Evolutionary conservation across 2,113 vertebrate genomes (phyloP), one percentile per base, ranked within the genome.

Genomic region (Sylvietta virens): DNA sequence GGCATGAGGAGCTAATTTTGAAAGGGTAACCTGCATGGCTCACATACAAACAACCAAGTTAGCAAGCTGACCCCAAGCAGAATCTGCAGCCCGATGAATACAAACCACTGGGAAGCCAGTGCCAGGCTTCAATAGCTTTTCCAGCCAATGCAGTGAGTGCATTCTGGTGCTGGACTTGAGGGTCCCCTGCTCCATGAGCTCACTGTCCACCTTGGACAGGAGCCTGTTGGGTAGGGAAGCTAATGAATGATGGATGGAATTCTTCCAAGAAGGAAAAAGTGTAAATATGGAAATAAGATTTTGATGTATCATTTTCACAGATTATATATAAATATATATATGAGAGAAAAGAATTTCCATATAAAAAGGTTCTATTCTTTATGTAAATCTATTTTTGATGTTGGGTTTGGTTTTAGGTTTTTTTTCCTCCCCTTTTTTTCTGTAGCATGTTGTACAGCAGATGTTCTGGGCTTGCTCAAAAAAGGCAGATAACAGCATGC

Each of bases 1-100:
- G 98, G 98, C 98, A 99, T 99, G 99, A 99, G 97, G 98, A 98
- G 97, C 98, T 98, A 97, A 96, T 97, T 97, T 97, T 95, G 94
- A 97, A 98, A 98, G 97, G 98, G 98, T 98, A 98, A 98, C 97
- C 98, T 98, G 99, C 99, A 99, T 99, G 99, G 98, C 98, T 98
- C 97, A 98, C 97, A 97, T 98, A 95, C 90, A 90, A 97, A 37
- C 96, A 91, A 96, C 94, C 83, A 95, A 97, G 93, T 97, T 98
- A 96, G 87, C 97, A 95, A 98, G 96, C 96, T 96, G 95, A 95
- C 94, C 97, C 96, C 87, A 95, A 94, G 88, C 98, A 92, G 96
- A 97, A 90, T 88, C 95, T 97, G 93, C 97, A 96, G 47, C 87
- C 92, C 78, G 39, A 81, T 28, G 47, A 81, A 33, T 56, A 72